Conservation (phyloP, 2,113 vertebrate genomes). For the Aleadryas rufinucha region DNA sequence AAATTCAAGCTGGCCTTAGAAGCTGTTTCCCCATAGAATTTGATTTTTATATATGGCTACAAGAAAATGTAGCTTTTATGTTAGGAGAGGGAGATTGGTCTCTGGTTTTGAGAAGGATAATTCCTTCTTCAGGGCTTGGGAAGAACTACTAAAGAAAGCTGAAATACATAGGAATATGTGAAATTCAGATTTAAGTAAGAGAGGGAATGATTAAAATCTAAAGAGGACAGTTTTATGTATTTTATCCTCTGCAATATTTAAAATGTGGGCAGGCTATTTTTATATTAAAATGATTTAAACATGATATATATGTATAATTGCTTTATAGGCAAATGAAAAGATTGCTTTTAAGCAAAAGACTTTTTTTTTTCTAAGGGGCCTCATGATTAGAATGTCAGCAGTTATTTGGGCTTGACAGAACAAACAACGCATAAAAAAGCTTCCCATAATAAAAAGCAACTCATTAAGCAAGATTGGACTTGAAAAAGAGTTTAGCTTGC, state of each 20-base stretch:
- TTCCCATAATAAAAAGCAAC: conserved; percentile 47
- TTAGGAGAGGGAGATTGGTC: background rate
- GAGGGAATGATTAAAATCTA: background rate
- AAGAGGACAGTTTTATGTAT: background rate
- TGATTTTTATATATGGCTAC: background rate
- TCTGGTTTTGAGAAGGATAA: background rate
- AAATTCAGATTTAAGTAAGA: background rate
- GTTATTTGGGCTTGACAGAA: conserved; percentile 56
- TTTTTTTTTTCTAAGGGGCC: background rate
- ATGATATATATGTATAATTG: background rate
- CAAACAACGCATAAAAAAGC: conserved; percentile 24
- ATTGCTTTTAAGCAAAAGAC: background rate
- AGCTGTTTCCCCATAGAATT: background rate
- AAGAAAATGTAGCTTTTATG: background rate
- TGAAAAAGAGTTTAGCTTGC: conserved; percentile 47
- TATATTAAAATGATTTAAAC: background rate
- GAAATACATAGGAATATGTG: background rate
- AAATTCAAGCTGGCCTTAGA: background rate
- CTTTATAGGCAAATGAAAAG: conserved; percentile 9
- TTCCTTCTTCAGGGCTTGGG: background rate
- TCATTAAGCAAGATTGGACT: conserved; percentile 53
- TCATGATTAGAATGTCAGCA: conserved; percentile 36
- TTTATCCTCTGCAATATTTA: background rate
- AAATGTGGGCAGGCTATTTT: background rate
- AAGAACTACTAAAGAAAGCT: background rate